These are phyloP conservation scores for Lasioglossum vierecki DNA, from an alignment of 2,888 invertebrate species.

Conservation along the genomic window DNA sequence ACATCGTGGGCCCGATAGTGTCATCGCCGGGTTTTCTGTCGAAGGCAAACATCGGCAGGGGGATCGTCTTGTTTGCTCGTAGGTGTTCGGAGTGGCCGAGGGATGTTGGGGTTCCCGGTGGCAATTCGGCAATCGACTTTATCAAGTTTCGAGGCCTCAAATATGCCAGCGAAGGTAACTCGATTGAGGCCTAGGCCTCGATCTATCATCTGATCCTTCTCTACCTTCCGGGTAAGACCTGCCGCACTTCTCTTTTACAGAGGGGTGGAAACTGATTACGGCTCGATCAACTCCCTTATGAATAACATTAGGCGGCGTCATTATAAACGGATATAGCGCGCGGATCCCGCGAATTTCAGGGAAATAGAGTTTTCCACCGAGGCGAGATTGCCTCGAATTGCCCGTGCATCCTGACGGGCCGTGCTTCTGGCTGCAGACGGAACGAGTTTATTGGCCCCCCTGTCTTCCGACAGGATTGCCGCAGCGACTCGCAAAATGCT, in stretches of 20 bases:
- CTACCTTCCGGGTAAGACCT: background rate
- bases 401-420: background rate
- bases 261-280: conserved; percentile 34
- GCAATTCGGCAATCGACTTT: conserved; percentile 73
- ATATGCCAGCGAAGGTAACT: conserved; percentile 50
- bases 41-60: background rate
- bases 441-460: conserved; percentile 12
- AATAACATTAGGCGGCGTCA: conserved; percentile 46
- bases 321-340: conserved; percentile 39
- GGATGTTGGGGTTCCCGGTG: conserved; percentile 44
- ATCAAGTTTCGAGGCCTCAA: conserved; percentile 67
- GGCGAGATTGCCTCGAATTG: conserved; percentile 24
- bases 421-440: background rate
- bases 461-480: background rate
- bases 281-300: conserved; percentile 38
- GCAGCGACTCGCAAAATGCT: background rate
- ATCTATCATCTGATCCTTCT: background rate
- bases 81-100: background rate
- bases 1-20: background rate
- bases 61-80: background rate
- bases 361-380: conserved; percentile 15
- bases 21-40: background rate
- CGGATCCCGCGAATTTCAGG: conserved; percentile 25
- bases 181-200: conserved; percentile 8
- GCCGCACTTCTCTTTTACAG: background rate